Percentiles rank a stretch among this genome's conserved stretches.
Conservation (phyloP, 2,888 invertebrate genomes). For the Cantharis flavilabris region DNA sequence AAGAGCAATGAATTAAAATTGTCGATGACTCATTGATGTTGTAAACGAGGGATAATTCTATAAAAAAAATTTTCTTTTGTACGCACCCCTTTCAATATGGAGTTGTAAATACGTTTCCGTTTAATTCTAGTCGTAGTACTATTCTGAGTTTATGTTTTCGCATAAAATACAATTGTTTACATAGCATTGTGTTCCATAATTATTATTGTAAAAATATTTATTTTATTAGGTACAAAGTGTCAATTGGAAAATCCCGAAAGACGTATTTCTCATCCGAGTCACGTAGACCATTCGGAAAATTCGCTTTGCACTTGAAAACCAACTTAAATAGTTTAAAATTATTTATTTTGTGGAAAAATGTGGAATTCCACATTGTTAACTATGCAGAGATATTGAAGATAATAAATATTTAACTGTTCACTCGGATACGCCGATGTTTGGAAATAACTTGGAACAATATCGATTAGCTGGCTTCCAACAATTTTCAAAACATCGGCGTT, state of each 20-base stretch:
- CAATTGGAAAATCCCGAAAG: background rate
- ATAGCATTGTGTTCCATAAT: background rate
- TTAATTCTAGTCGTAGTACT: background rate
- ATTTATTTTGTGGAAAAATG: background rate
- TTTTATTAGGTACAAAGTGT: no score
- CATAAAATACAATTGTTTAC: background rate
- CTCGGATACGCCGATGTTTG: background rate
- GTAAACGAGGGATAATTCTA: slow-evolving; percentile 26
- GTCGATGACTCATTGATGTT: slow-evolving; percentile 27
- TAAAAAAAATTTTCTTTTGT: slow-evolving; percentile 10
- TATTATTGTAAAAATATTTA: background rate
- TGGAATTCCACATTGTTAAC: background rate
- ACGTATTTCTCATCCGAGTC: background rate
- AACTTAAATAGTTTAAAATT: background rate
- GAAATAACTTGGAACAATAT: no score
- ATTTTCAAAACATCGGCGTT: no score
- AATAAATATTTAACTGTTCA: background rate
- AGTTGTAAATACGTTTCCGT: background rate
- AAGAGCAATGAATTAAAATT: slow-evolving; percentile 15
- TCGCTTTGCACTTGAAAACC: background rate
- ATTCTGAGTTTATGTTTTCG: background rate
- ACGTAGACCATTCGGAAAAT: background rate
- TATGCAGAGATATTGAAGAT: background rate
- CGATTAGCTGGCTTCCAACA: no score
- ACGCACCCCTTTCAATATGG: background rate